Evolutionary conservation across 1,140 invertebrate genomes (phyloP), one percentile per base, ranked within the genome.

Genomic region (Leptopilina boulardi): DNA sequence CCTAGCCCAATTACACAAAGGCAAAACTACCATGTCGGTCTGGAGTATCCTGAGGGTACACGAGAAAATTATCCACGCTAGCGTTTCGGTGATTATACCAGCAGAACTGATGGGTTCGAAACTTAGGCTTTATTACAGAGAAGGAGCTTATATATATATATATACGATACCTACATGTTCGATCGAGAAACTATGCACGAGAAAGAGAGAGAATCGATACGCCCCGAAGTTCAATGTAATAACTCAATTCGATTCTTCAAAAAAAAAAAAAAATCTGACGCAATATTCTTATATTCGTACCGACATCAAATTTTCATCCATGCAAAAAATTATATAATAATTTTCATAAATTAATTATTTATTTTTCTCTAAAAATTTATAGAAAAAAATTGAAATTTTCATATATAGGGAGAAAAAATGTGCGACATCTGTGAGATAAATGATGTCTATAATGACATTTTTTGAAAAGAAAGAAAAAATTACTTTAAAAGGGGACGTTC

Each of bases 51-150:
- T 66, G 26, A 26, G 59, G 59, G 59, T n/a, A 34, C 15, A 34
- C 23, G 59, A 66, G 59, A 66, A 66, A 66, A 66, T 66, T 66
- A 66, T 66, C 59, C 59, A 66, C 59, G 59, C 59, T 66, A 66
- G 59, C 26, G 59, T 66, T 66, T 66, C 59, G 59, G 59, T 66
- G 59, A 66, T 66, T 66, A 66, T 66, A 66, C 59, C 59, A n/a
- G 59, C 59, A 66, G 59, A 66, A 66, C 59, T 66, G 59, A 66
- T 66, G 59, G 59, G 59, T 34, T 66, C 59, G 59, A 66, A 66
- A 34, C 59, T 66, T 66, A 66, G 59, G 59, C 59, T 66, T 66
- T 66, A 66, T 66, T 66, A 66, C 59, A 66, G 59, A 66, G 59
- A 30, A 59, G n/a, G 56, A 66, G 21, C 9, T n/a, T n/a, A n/a